phyloP scores from a whole-genome alignment of 2,888 invertebrate genomes.

The Micropterix aruncella region DNA sequence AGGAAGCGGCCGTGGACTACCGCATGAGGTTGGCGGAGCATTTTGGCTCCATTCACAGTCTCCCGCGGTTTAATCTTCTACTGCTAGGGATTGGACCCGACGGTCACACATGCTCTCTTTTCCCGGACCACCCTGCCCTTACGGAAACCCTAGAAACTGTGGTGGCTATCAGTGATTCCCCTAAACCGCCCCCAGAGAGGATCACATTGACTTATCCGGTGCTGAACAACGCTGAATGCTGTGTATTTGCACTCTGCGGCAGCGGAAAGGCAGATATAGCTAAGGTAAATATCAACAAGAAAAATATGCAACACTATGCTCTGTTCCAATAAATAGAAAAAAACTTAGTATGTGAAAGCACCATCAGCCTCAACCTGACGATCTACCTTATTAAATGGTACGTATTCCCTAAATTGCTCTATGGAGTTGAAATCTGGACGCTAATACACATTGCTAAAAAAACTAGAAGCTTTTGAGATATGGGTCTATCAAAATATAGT shows the following conservation, averaged over 20 bases:
- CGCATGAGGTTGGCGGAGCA: slow-evolving; percentile 45
- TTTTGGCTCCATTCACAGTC: slow-evolving; percentile 37
- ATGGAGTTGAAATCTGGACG: too few relatives aligned
- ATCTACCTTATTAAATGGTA: too few relatives aligned
- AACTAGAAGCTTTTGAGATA: too few relatives aligned
- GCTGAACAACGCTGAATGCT: slow-evolving; percentile 71
- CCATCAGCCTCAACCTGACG: too few relatives aligned
- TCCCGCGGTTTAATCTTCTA: slow-evolving; percentile 73
- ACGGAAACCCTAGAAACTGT: slow-evolving; percentile 53
- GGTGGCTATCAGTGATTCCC: slow-evolving; percentile 80
- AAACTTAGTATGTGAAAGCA: too few relatives aligned
- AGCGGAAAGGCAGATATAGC: slow-evolving; percentile 78
- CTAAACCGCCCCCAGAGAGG: slow-evolving; percentile 86
- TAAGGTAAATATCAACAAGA: slow-evolving; percentile 63
- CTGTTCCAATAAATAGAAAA: too few relatives aligned
- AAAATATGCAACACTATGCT: too few relatives aligned
- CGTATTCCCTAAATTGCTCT: too few relatives aligned
- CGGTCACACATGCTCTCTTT: slow-evolving; percentile 95
- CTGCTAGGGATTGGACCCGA: slow-evolving; percentile 96
- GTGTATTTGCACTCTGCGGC: slow-evolving; percentile 77
- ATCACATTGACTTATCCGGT: slow-evolving; percentile 87
- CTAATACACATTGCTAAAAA: too few relatives aligned
- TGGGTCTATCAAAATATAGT: too few relatives aligned
- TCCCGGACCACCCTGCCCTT: slow-evolving; percentile 66
- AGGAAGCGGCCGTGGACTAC: slow-evolving; percentile 65